phyloP scores from a whole-genome alignment of 2,797 vertebrate genomes.

The Muraenolepis orangiensis region DNA sequence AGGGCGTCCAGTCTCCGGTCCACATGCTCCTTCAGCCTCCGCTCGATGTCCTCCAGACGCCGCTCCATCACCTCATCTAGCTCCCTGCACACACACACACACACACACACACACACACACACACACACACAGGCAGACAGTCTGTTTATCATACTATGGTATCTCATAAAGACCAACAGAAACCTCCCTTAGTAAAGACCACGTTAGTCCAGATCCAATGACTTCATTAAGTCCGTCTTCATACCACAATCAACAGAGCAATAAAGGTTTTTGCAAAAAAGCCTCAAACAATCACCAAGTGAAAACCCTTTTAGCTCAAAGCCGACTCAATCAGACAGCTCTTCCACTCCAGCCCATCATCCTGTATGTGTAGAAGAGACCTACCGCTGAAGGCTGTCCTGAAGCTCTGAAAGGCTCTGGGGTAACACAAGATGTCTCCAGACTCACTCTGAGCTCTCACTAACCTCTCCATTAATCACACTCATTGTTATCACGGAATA shows the following conservation, averaged over 20 bases:
- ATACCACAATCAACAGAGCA: too few relatives aligned
- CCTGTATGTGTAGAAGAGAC: neutral
- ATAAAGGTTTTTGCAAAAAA: too few relatives aligned
- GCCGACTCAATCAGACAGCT: neutral
- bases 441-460: neutral
- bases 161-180: too few relatives aligned
- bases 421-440: neutral
- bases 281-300: neutral
- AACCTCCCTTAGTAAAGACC: neutral
- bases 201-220: neutral
- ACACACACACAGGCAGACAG: neutral
- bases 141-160: too few relatives aligned
- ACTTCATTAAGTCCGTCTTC: neutral
- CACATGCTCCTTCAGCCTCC: slow-evolving; percentile 71
- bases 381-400: neutral
- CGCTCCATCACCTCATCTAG: slow-evolving; percentile 66
- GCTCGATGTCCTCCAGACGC: slow-evolving; percentile 74
- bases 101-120: neutral
- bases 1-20: slow-evolving; percentile 72
- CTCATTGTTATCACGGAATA: neutral
- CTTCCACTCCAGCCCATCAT: neutral
- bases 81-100: slow-evolving; percentile 28
- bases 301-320: neutral
- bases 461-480: neutral
- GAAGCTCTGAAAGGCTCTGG: neutral